These are phyloP conservation scores for Platyrinchus mystaceus DNA, from an alignment of 2,797 vertebrate genomes.

Conservation along the genomic window DNA sequence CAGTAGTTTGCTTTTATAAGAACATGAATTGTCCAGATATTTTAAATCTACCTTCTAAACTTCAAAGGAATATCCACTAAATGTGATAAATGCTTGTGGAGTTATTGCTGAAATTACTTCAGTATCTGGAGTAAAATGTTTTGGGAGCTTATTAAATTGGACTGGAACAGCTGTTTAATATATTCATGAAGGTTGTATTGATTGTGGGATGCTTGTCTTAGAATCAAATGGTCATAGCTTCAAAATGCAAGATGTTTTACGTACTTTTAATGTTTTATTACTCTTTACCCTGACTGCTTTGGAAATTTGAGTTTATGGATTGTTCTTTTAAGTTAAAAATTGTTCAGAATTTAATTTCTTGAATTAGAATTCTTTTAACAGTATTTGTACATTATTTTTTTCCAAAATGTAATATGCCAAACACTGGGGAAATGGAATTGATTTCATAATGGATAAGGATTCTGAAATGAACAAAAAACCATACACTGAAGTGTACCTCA, in stretches of 20 bases:
- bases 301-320: conserved; percentile 17
- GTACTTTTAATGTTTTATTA: conserved; percentile 40
- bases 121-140: conserved; percentile 27
- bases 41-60: neutral
- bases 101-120: conserved; percentile 8
- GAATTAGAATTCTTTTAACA: neutral
- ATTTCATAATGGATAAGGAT: conserved; percentile 29
- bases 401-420: neutral
- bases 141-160: conserved; percentile 37
- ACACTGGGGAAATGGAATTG: neutral
- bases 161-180: conserved; percentile 27
- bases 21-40: neutral
- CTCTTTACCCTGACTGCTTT: neutral
- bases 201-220: conserved; percentile 8
- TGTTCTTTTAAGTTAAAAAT: neutral
- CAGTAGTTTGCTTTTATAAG: neutral
- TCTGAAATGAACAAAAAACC: conserved; percentile 27
- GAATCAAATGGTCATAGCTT: conserved; percentile 12
- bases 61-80: neutral
- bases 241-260: conserved; percentile 32
- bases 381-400: neutral
- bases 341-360: conserved; percentile 19
- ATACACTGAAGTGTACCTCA: neutral
- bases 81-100: neutral
- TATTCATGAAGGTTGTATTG: conserved; percentile 43